Evolutionary conservation across 2,113 vertebrate species (phyloP), one percentile per base, ranked within the genome.

Genomic region (Potamarius usumacintae): DNA sequence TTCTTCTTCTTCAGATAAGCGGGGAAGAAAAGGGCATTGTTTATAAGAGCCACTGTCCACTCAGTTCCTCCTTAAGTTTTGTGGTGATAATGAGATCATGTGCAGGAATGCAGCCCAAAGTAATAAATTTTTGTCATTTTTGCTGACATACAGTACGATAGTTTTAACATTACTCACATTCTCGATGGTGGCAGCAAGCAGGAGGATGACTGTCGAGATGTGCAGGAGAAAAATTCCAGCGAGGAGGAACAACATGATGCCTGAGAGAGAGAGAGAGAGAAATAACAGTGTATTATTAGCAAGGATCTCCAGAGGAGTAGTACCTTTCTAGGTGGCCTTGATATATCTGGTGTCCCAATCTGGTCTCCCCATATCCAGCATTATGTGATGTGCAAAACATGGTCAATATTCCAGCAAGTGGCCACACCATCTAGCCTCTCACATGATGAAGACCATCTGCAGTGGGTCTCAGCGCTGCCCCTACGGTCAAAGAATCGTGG

Each of bases 171-270:
- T 6, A 80, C 90, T 90, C 74, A 92, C 91, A 84, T 92, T 92
- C 30, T 91, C 82, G 0, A 91, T 91, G 55, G 91, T 92, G 72
- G 90, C 87, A 7, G 88, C 76, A 12, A 91, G 90, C 85, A 92
- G 91, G 11, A 92, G 85, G 74, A 89, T 63, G 82, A 91, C 72
- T 53, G 86, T 79, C 27, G 67, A 7, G n/a, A 91, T 18, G 90
- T 95, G 94, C 11, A 96, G 79, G 79, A 81, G 65, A 55, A 95
- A 94, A 88, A 96, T 94, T 74, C 82, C 93, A 62, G 86, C 95
- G 1, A 96, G 92, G 60, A 95, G 92, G 55, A 94, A 83, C 93
- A 94, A 91, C 95, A 96, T 96, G 94, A 84, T 94, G 92, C 78
- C 91, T 83, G 62, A 25, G 69, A 30, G 79, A 74, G 14, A 27